A percentile compares a stretch with the other conserved stretches of the same genome.
phyloP scores from a whole-genome alignment of 37 sponge, comb jelly and placozoan genomes.

The Diacarnus erythraeanus region DNA sequence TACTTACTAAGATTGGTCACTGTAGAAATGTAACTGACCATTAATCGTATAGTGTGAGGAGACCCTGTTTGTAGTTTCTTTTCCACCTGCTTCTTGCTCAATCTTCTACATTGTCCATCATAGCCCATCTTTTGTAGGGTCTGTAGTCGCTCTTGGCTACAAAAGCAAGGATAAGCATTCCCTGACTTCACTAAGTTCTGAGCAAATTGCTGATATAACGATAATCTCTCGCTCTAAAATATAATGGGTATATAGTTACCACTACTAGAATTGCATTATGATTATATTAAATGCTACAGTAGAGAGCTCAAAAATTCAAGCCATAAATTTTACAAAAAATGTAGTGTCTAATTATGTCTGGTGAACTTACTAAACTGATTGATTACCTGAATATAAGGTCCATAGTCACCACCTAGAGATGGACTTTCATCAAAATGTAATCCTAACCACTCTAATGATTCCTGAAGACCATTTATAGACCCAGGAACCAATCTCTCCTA shows the following conservation, averaged over 20 bases:
- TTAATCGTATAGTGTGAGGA: conserved; percentile 52
- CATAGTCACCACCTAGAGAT: conserved; percentile 38
- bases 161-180: conserved; percentile 76
- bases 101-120: conserved; percentile 57
- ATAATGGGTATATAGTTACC: too few species aligned
- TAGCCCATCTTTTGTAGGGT: conserved; percentile 40
- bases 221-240: conserved; percentile 57
- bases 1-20: too few species aligned
- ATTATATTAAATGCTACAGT: too few species aligned
- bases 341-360: too few species aligned
- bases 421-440: conserved; percentile 80
- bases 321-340: too few species aligned
- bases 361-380: too few species aligned
- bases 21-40: too few species aligned
- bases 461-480: conserved; percentile 28
- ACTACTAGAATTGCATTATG: too few species aligned
- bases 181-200: conserved; percentile 31
- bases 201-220: conserved; percentile 29
- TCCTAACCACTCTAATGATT: conserved; percentile 57
- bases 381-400: conserved; percentile 70
- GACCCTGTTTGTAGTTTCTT: conserved; percentile 29
- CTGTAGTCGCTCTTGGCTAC: conserved; percentile 61
- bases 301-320: too few species aligned
- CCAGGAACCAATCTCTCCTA: conserved; percentile 62
- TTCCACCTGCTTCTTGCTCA: conserved; percentile 23